phyloP scores from a whole-genome alignment of 2,113 vertebrate species.

The Paramisgurnus dabryanus region DNA sequence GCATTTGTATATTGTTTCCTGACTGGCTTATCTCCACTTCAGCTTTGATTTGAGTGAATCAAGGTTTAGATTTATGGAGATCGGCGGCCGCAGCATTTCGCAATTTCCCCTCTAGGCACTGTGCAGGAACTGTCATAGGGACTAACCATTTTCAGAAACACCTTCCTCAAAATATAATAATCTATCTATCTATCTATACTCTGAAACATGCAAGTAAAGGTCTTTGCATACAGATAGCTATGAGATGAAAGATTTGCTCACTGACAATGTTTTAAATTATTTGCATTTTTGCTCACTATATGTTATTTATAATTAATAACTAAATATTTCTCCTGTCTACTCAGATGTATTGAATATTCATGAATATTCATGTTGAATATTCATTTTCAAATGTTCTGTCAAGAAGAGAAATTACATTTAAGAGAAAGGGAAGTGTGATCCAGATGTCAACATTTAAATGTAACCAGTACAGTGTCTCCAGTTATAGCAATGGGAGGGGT shows the following conservation, averaged over 20 bases:
- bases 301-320: no score
- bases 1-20: background rate
- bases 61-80: background rate
- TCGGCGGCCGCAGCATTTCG: background rate
- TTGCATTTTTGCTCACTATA: no score
- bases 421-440: slow-evolving; percentile 9
- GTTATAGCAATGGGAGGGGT: background rate
- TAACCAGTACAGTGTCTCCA: background rate
- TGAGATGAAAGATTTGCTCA: no score
- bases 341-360: no score
- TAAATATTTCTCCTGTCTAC: no score
- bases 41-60: background rate
- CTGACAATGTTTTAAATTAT: no score
- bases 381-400: no score
- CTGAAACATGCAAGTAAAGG: background rate
- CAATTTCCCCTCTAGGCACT: background rate
- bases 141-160: background rate
- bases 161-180: background rate
- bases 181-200: no score
- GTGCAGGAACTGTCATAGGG: background rate
- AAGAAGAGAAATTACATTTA: no score
- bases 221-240: background rate
- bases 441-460: slow-evolving; percentile 20
- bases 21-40: background rate
- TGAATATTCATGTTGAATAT: no score